These are phyloP conservation scores for Acrocephalus scirpaceus DNA, from an alignment of 2,797 vertebrate genomes.

Conservation along the genomic window DNA sequence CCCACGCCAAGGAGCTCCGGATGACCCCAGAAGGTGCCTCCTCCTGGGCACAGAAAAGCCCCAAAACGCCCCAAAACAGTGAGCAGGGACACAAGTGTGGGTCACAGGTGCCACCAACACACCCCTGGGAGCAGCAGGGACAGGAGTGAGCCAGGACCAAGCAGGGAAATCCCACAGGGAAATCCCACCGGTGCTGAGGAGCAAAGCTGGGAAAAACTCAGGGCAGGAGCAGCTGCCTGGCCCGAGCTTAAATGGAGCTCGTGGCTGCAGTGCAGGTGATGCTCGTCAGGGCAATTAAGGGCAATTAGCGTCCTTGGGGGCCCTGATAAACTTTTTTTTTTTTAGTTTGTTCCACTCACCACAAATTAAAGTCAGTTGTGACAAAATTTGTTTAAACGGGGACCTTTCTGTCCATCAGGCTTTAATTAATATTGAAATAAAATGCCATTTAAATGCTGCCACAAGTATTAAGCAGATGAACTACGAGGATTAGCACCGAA, in stretches of 20 bases:
- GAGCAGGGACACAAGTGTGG: rapidly evolving
- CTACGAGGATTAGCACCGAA: background rate
- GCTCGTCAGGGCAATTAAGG: background rate
- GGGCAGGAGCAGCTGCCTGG: rapidly evolving
- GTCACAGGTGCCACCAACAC: background rate
- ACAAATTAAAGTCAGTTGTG: background rate
- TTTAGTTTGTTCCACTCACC: background rate
- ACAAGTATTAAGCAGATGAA: background rate
- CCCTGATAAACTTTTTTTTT: too few relatives aligned
- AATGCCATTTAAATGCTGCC: background rate
- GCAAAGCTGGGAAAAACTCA: rapidly evolving
- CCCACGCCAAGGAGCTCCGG: rapidly evolving
- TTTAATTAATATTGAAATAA: background rate
- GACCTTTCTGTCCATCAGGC: background rate
- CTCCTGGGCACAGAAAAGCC: background rate
- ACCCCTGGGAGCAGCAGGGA: rapidly evolving
- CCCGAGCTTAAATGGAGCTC: background rate
- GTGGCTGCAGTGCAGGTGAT: background rate
- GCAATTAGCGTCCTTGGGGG: rapidly evolving
- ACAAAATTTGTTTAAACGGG: background rate
- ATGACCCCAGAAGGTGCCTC: rapidly evolving
- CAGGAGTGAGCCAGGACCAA: rapidly evolving
- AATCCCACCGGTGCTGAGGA: rapidly evolving
- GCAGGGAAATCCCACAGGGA: rapidly evolving
- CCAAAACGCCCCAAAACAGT: rapidly evolving